A percentile compares a stretch with the other conserved stretches of the same genome.
phyloP scores from a whole-genome alignment of 2,113 vertebrate genomes.

The Sapajus apella region DNA sequence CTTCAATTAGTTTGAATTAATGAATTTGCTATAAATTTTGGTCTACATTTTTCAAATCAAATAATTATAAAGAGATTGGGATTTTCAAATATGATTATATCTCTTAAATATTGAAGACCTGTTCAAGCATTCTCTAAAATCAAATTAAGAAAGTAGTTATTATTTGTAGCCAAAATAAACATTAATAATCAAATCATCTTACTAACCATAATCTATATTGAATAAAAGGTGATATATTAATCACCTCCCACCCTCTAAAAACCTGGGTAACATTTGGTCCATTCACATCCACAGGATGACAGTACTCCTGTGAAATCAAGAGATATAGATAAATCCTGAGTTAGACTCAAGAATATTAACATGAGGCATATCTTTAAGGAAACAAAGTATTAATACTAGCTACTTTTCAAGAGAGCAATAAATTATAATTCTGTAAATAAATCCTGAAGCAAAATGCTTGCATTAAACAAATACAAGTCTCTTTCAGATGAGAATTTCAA shows the following conservation, averaged over 20 bases:
- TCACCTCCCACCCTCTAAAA: neutral
- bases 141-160: constrained; percentile 37
- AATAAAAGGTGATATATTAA: constrained; percentile 25
- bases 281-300: constrained; percentile 6
- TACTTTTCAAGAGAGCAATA: constrained; percentile 51
- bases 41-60: constrained; percentile 30
- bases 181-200: constrained; percentile 39
- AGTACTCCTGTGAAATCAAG: constrained; percentile 37
- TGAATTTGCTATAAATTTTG: constrained; percentile 38
- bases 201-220: constrained; percentile 30
- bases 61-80: constrained; percentile 22
- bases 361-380: neutral
- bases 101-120: constrained; percentile 42
- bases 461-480: constrained; percentile 46
- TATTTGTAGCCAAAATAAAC: constrained; percentile 52
- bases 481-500: constrained; percentile 49
- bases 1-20: constrained; percentile 31
- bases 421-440: constrained; percentile 57
- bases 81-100: constrained; percentile 26
- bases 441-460: constrained; percentile 44
- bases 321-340: constrained; percentile 9
- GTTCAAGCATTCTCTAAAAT: constrained; percentile 19
- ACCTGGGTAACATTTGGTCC: constrained; percentile 13
- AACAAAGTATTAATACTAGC: constrained; percentile 41
- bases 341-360: constrained; percentile 47